Percentiles rank a stretch among this genome's conserved stretches.
Evolutionary conservation across 2,113 vertebrate genomes (phyloP).

Genomic region (Crotalus viridis): DNA sequence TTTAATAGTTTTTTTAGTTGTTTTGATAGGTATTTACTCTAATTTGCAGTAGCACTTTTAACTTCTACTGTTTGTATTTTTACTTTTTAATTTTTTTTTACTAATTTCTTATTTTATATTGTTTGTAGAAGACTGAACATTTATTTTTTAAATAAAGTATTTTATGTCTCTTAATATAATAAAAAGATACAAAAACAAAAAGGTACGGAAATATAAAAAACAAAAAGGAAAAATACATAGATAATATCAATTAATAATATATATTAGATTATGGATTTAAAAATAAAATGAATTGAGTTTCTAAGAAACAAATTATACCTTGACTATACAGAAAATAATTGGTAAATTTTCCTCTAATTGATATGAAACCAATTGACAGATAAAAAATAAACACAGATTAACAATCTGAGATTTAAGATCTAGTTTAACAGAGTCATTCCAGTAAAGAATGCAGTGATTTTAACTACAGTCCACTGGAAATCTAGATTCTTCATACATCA

Average conservation of each 20-base stretch:
- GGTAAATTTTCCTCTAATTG: neutral
- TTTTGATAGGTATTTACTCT: neutral
- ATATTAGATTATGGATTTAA: neutral
- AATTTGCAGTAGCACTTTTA: neutral
- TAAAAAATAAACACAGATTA: neutral
- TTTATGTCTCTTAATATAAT: neutral
- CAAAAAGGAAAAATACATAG: neutral
- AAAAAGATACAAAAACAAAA: neutral
- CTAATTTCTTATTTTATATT: neutral
- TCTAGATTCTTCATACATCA: neutral
- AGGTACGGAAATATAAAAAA: neutral
- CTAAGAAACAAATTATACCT: neutral
- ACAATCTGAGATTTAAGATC: neutral
- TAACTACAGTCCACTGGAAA: neutral
- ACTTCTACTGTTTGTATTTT: neutral
- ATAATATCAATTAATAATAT: neutral
- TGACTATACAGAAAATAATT: neutral
- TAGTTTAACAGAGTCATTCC: neutral
- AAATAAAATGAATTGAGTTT: neutral
- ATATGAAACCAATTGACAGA: neutral
- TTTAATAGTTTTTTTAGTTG: neutral
- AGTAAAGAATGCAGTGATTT: neutral
- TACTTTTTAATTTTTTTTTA: neutral
- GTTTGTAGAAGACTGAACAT: neutral
- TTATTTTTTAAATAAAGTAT: neutral